Evolutionary conservation across 2,797 vertebrate genomes (phyloP), one percentile per base, ranked within the genome.

Genomic region (Peromyscus melanophrys): DNA sequence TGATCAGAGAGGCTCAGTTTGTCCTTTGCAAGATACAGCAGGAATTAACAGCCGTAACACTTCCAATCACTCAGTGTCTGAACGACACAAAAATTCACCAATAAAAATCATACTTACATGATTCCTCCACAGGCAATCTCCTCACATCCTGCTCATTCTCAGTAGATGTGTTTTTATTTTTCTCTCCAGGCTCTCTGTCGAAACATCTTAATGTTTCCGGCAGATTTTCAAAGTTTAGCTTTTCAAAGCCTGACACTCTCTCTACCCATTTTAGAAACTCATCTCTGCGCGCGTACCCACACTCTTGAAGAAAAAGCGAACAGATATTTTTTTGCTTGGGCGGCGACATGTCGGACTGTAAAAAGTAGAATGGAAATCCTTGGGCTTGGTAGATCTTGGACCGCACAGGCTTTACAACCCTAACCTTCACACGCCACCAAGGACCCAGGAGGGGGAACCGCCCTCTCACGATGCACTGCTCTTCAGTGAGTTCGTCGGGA

Each of bases 351-450:
- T 98, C 95, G 61, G 98, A 97, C 82, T 97, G 98, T 73, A 99
- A 98, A 84, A 98, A 98, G 98, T 99, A 99, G 0, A 98, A 99
- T 0, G 99, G 99, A 94, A 97, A 98, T 34, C 98, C 98, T 92
- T 98, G 97, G 86, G 98, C 55, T 46, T 98, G 97, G 86, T 98
- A 98, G 69, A 9, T n/a, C 90, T 96, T 98, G 0, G 65, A 96
- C 0, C 49, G 80, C 12, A 9, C 2, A 5, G 29, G 75, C 73
- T 95, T 98, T 55, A 96, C 98, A 27, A 97, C 98, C 73, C 78
- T 97, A 61, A 99, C 98, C 17, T 98, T 98, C 90, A 99, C 98
- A 87, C 89, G 97, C 99, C 99, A 99, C 99, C 99, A 99, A 1
- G 99, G 98, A 57, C 46, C 98, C 21, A 49, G 77, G 34, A 99